Base-by-base conservation (phyloP, 2,888 invertebrate genomes). In the Holacanthella duospinosa region DNA sequence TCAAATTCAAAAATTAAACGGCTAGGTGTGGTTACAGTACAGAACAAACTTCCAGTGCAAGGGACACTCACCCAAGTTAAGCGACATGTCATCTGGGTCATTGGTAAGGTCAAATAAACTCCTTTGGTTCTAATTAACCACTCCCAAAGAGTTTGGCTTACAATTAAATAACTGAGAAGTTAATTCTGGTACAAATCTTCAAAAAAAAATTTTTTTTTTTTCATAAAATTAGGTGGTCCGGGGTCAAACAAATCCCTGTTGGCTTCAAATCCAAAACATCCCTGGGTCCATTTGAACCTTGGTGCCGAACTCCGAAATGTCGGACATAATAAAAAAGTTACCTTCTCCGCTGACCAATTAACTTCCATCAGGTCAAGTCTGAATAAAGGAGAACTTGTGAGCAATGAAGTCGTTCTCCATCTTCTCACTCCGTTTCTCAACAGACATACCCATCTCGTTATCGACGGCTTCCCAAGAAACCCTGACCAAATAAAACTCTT, bases 381-480 rank as follows among this genome's bases (percentile, higher is more conserved):
- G 67, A 82, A 84, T 54, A 84, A 84, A 0, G 93, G 93, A 0
- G 91, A 93, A 75, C 83, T 92, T 79, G 89, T 86, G 0, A 84
- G 88, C 0, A 74, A 70, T 64, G 69, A 72, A 25, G 63, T 73
- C 44, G 67, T 73, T 24, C 59, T 73, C 36, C 62, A 64, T 55
- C 57, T 73, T 19, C 63, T 73, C 25, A 64, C 61, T 26, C 26
- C 80, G 1, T 85, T 88, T 29, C 81, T 89, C 68, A 94, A 95
- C 2, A 85, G 61, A 2, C 66, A 68, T 60, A 64, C 64, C 21
- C 59, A 65, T 1, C 59, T 95, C 64, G 84, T 97, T 63, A 84
- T 99, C 62, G 96, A 96, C 74, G 96, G 96, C 0, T 97, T 89
- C 77, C 97, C 97, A 0, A 81, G 96, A 62, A 93, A 94, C 75